Evolutionary conservation across 1,140 invertebrate genomes (phyloP).

Genomic region (Trinorchestia longiramus): DNA sequence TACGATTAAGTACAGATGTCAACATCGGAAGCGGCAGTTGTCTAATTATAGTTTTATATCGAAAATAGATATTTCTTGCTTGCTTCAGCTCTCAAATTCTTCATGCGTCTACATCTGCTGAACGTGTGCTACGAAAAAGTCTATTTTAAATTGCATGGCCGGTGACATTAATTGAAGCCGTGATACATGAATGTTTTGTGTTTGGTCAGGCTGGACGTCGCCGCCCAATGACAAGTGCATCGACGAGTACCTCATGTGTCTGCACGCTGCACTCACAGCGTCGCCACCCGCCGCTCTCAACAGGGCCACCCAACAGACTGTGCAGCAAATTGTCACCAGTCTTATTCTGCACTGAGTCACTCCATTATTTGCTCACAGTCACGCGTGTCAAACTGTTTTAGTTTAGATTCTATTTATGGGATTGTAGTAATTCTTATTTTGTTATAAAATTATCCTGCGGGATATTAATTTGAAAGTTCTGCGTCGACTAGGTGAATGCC

Average conservation of each 20-base stretch:
- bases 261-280: conserved; percentile 20
- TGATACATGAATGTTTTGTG: neutral
- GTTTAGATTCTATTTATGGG: neutral
- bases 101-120: no score
- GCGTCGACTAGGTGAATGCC: neutral
- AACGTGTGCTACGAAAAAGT: no score
- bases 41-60: no score
- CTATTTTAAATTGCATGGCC: no score
- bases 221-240: conserved; percentile 14
- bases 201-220: neutral
- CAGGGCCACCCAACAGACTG: neutral
- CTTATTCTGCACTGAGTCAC: conserved; percentile 21
- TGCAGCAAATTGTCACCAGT: conserved; percentile 23
- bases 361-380: neutral
- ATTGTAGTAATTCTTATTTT: neutral
- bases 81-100: no score
- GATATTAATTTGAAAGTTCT: neutral
- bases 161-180: no score
- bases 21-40: no score
- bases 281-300: conserved; percentile 31
- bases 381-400: neutral
- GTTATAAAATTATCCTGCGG: neutral
- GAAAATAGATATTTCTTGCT: no score
- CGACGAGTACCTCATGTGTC: conserved; percentile 10
- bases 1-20: no score